These are phyloP conservation scores for Drosophila meridiana DNA, from an alignment of 2,888 invertebrate species.

Conservation along the genomic window DNA sequence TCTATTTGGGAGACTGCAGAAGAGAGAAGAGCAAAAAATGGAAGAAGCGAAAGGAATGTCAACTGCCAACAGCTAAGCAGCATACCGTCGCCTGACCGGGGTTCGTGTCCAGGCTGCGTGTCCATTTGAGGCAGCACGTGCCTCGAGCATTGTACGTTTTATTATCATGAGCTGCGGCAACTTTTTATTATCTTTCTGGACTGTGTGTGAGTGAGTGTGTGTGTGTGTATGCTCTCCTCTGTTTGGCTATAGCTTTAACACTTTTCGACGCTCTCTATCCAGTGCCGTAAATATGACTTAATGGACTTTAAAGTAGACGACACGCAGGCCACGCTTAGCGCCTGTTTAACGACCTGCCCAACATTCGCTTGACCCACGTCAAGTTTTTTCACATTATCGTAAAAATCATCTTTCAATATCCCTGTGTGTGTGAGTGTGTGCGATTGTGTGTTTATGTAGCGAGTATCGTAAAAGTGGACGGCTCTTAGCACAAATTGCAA, in stretches of 20 bases:
- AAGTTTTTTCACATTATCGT: slow-evolving; percentile 72
- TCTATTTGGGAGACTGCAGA: slow-evolving; percentile 68
- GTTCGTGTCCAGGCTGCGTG: slow-evolving; percentile 73
- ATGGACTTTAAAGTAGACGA: slow-evolving; percentile 73
- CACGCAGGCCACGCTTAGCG: slow-evolving; percentile 31
- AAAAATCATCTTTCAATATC: slow-evolving; percentile 75
- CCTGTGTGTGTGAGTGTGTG: slow-evolving; percentile 13
- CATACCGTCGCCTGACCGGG: slow-evolving; percentile 27
- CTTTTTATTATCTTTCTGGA: slow-evolving; percentile 72
- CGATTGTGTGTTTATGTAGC: slow-evolving; percentile 12
- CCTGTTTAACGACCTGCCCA: slow-evolving; percentile 63
- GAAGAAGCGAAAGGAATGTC: slow-evolving; percentile 56
- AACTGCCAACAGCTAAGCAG: slow-evolving; percentile 62
- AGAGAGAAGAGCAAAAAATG: slow-evolving; percentile 6
- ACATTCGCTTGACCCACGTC: slow-evolving; percentile 67
- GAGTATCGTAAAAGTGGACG: slow-evolving; percentile 53
- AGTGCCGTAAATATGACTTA: slow-evolving; percentile 76
- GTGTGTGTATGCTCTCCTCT: slow-evolving; percentile 1
- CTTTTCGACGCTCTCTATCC: slow-evolving; percentile 56
- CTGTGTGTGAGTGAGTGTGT: slow-evolving; percentile 1
- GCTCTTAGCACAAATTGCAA: slow-evolving; percentile 73
- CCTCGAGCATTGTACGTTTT: slow-evolving; percentile 73
- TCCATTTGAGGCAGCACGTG: slow-evolving; percentile 75
- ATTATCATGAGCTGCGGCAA: slow-evolving; percentile 77
- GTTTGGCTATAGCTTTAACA: slow-evolving; percentile 62